These are phyloP conservation scores for Pristionchus entomophagus DNA, from an alignment of 2,888 invertebrate species.

Conservation along the genomic window DNA sequence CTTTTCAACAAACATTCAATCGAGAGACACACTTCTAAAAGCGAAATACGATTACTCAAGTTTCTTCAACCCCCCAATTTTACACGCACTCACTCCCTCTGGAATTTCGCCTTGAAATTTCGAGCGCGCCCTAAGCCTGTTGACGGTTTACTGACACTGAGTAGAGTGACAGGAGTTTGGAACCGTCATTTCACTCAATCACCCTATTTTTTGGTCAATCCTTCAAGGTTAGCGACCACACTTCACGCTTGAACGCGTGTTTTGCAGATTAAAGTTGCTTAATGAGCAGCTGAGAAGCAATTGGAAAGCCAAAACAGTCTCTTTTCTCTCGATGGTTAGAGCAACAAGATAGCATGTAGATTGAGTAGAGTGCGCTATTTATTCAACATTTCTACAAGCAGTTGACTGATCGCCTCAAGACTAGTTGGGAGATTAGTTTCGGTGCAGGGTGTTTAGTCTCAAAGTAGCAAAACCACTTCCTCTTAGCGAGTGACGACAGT, in stretches of 20 bases:
- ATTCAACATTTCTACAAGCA: too few relatives aligned
- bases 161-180: too few relatives aligned
- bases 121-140: background rate
- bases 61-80: too few relatives aligned
- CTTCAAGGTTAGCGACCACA: slow-evolving; percentile 7
- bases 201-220: background rate
- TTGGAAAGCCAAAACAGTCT: too few relatives aligned
- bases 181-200: background rate
- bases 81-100: background rate
- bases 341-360: background rate
- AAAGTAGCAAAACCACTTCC: too few relatives aligned
- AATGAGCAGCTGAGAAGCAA: background rate
- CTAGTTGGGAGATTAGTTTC: too few relatives aligned
- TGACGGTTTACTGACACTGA: background rate
- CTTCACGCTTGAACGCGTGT: background rate
- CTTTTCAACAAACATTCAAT: too few relatives aligned
- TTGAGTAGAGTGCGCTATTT: too few relatives aligned
- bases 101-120: slow-evolving; percentile 4
- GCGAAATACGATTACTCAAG: too few relatives aligned
- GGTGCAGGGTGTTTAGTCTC: background rate
- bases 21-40: too few relatives aligned
- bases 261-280: background rate
- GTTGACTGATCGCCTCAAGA: too few relatives aligned
- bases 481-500: too few relatives aligned
- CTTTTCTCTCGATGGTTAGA: background rate